Evolutionary conservation across 2,888 invertebrate genomes (phyloP), one percentile per base, ranked within the genome.

Genomic region (Actias luna): DNA sequence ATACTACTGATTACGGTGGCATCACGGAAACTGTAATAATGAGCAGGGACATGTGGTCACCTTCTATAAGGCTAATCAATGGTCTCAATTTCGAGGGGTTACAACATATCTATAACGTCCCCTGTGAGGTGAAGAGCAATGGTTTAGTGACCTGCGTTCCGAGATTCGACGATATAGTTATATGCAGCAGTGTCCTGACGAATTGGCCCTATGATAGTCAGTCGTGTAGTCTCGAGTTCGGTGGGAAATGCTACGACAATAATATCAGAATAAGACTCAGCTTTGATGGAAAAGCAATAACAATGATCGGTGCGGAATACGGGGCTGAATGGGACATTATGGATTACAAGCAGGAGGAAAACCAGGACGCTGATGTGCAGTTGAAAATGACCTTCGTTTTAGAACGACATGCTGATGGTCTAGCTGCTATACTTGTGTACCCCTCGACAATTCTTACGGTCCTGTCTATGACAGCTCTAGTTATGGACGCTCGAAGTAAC

Each of bases 181-280:
- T 27, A 0, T 85, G 86, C 58, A 61, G 39, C 0, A 64, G 76
- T 0, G 73, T 78, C n/a, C 61, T 83, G 0, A 69, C 39, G 0
- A 67, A 82, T 10, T 86, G 85, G 83, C 80, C 86, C 0, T 79
- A 78, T 55, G 80, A 83, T 31, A 63, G 66, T 0, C 78, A 82
- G 59, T 69, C 70, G 16, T 86, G 86, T 57, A 65, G 65, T 0
- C 61, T 79, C 12, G 70, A 68, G 35, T 74, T 76, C 16, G 74
- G 74, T 2, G 8, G 66, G 0, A 59, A 58, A 36, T 10, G 59
- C 5, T 14, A 25, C 1, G 0, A 7, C 18, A 60, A 62, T 2
- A 61, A 61, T 4, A 46, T 64, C 1, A 64, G 63, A 5, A 64
- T 77, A 0, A 68, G 42, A 0, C 65, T 80, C 3, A 69, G 64